Conservation (phyloP, 2,888 invertebrate species). For the Melinaea marsaeus region DNA sequence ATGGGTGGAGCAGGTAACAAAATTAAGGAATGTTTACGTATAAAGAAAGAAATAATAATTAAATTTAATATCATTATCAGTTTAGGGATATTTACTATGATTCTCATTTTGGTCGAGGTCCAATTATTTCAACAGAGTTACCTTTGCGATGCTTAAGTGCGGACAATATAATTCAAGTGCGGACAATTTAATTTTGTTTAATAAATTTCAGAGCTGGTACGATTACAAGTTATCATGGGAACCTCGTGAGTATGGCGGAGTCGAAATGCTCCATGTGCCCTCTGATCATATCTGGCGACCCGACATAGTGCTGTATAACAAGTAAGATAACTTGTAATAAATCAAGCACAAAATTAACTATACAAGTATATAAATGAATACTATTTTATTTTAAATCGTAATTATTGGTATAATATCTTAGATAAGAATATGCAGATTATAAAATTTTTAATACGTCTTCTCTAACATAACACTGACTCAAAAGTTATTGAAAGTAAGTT, state of each 20-base stretch:
- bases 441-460: too few species aligned
- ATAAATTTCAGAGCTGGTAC: constrained; percentile 86
- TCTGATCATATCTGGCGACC: constrained; percentile 98
- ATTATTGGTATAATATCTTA: too few species aligned
- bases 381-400: not conserved
- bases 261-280: constrained; percentile 96
- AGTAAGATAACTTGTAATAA: constrained; percentile 78
- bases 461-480: too few species aligned
- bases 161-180: too few species aligned
- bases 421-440: too few species aligned
- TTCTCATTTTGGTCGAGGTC: too few species aligned
- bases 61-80: not conserved
- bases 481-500: too few species aligned
- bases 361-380: not conserved
- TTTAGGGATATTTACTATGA: too few species aligned
- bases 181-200: too few species aligned
- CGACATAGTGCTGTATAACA: constrained; percentile 96
- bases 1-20: constrained; percentile 85
- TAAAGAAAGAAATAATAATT: not conserved
- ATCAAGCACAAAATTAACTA: not conserved
- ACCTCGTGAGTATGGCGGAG: constrained; percentile 95
- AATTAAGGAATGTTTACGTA: not conserved
- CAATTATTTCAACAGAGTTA: too few species aligned
- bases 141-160: too few species aligned
- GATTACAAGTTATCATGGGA: constrained; percentile 97